These are phyloP conservation scores for Enteromius afrohamiltoni DNA, from an alignment of 2,797 vertebrate genomes.

Conservation along the genomic window DNA sequence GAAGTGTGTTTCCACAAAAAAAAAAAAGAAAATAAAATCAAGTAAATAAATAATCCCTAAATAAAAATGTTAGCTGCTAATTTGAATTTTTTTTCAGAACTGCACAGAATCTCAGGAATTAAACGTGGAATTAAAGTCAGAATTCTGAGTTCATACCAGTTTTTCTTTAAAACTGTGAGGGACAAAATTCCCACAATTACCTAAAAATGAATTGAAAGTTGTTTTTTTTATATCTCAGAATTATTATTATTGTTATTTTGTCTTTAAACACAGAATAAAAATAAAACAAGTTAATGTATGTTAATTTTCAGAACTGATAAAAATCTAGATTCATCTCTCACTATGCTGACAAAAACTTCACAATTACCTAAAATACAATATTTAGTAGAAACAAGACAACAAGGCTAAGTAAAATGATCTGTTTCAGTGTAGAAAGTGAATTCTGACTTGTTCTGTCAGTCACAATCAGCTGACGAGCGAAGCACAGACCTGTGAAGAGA, in stretches of 20 bases:
- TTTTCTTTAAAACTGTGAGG: background rate
- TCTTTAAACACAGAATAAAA: background rate
- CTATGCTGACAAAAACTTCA: too few relatives aligned
- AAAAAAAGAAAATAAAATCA: background rate
- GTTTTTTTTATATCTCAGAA: too few relatives aligned
- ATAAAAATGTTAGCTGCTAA: background rate
- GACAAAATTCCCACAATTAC: background rate
- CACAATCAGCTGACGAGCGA: background rate
- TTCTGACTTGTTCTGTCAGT: background rate
- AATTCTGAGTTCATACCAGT: background rate
- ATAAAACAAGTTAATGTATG: background rate
- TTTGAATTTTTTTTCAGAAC: too few relatives aligned
- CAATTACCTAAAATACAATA: too few relatives aligned
- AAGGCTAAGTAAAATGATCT: too few relatives aligned
- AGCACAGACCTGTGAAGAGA: constrained; percentile 83
- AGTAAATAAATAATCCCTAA: background rate
- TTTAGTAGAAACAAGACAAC: too few relatives aligned
- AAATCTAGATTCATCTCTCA: background rate
- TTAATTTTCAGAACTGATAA: background rate
- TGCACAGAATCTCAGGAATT: background rate
- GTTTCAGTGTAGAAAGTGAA: too few relatives aligned
- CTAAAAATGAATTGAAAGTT: too few relatives aligned
- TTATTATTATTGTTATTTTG: background rate
- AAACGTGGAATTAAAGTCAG: background rate
- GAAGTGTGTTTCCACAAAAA: background rate